Evolutionary conservation across 2,888 invertebrate genomes (phyloP), one percentile per base, ranked within the genome.

Genomic region (Caenorhabditis auriculariae): DNA sequence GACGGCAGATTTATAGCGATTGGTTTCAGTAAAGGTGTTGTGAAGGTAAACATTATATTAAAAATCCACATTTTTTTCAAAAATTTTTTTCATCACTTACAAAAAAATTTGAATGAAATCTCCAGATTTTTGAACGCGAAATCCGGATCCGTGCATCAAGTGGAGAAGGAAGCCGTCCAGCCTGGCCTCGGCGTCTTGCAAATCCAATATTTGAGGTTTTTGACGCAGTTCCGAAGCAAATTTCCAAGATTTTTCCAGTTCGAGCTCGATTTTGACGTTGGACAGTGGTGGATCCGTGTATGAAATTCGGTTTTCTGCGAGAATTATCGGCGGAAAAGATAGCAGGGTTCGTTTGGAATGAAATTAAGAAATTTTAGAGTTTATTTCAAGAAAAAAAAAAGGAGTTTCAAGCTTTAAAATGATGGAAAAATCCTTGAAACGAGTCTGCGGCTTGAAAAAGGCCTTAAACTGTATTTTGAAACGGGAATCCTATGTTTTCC

Each of bases 121-220:
- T n/a, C n/a, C n/a, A n/a, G n/a, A n/a, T n/a, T n/a, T n/a, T n/a
- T n/a, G n/a, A 17, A 41, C 41, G 9, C 41, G 21, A 41, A 58
- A 41, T 54, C 45, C 24, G 61, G 69, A 9, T 41, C 55, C 21
- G 29, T 71, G 15, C 44, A 66, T 24, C 50, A 66, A 26, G 35
- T 62, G 23, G 57, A 67, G 4, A 57, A 59, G 15, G 91, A 91
- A 82, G 90, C 89, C 5, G 91, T 91, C 81, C 89, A 91, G 4
- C 89, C 89, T 5, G 90, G 89, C 63, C 88, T 89, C 5, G 91
- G 91, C 21, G 89, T 92, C 3, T 84, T 92, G 38, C 89, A 90
- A 82, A 85, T 88, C 60, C 86, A 4, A 17, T 19, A 29, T 28
- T 4, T 28, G 12, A n/a, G 12, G 6, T 27, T 9, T 50, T 41